A percentile compares a stretch with the other conserved stretches of the same genome.
Evolutionary conservation across 2,888 invertebrate species (phyloP).

Genomic region (Drosophila mimetica): DNA sequence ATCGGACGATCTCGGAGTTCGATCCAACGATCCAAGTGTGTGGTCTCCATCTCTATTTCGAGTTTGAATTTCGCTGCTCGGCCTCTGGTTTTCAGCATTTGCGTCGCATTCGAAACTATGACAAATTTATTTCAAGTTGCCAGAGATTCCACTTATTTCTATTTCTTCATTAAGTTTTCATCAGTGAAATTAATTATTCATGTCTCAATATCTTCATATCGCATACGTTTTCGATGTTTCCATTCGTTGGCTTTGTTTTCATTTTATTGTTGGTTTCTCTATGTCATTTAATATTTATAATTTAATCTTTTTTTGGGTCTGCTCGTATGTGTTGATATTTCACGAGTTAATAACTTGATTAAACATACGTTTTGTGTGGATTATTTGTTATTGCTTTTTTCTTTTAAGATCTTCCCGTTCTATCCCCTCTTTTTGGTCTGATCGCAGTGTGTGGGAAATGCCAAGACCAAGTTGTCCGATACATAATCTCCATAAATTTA

Average conservation of each 20-base stretch:
- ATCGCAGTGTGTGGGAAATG: slow-evolving; percentile 73
- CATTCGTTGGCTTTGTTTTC: slow-evolving; percentile 36
- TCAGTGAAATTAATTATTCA: slow-evolving; percentile 81
- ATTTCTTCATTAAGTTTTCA: slow-evolving; percentile 81
- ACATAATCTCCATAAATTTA: slow-evolving; percentile 66
- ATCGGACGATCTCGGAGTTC: slow-evolving; percentile 22
- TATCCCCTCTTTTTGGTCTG: slow-evolving; percentile 7
- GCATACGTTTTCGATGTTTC: slow-evolving; percentile 57
- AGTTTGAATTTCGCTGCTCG: slow-evolving; percentile 10
- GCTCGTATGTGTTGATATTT: slow-evolving; percentile 75
- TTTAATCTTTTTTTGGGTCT: slow-evolving; percentile 63
- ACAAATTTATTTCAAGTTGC: slow-evolving; percentile 79
- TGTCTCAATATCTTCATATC: slow-evolving; percentile 78
- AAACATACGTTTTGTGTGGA: slow-evolving; percentile 59
- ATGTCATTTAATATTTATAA: slow-evolving; percentile 76
- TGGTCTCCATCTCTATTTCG: slow-evolving; percentile 48
- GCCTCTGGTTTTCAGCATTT: slow-evolving; percentile 73
- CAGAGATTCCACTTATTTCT: slow-evolving; percentile 68
- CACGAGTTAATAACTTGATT: slow-evolving; percentile 80
- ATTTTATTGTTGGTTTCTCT: slow-evolving; percentile 60
- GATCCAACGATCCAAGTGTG: slow-evolving; percentile 50
- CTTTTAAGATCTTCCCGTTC: slow-evolving; percentile 5
- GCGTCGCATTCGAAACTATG: slow-evolving; percentile 72
- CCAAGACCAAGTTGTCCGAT: slow-evolving; percentile 30
- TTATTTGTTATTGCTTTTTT: slow-evolving; percentile 24